Conservation (phyloP, 2,113 vertebrate species). For the Axis porcinus region DNA sequence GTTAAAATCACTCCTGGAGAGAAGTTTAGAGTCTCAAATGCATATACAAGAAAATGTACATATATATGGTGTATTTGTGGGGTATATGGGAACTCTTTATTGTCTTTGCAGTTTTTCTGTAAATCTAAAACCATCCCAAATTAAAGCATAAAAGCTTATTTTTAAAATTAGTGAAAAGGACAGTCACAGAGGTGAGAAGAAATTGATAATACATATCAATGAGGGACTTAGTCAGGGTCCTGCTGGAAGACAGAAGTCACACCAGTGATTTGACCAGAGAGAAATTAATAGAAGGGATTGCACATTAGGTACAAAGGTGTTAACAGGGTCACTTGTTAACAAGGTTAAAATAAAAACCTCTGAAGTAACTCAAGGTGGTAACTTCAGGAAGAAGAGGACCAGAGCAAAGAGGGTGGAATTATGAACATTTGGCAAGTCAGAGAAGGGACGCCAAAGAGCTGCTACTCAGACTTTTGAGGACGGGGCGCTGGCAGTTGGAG, state of each 20-base stretch:
- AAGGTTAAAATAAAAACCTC: not conserved
- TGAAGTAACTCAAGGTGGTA: not conserved
- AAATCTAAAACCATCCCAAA: not conserved
- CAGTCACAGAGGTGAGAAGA: not conserved
- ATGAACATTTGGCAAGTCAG: not conserved
- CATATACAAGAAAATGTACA: not conserved
- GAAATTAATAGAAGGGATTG: not conserved
- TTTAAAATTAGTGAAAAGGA: not conserved
- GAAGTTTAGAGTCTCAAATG: not conserved
- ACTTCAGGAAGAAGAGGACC: not conserved
- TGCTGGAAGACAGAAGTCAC: not conserved
- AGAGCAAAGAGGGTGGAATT: not conserved
- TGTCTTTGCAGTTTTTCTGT: not conserved
- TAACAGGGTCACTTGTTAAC: not conserved
- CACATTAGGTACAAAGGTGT: not conserved
- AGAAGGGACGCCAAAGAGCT: not conserved
- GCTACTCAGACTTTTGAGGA: not conserved
- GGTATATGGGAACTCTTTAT: not conserved
- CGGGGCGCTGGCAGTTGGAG: not conserved
- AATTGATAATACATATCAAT: too few species aligned
- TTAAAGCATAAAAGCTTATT: not conserved
- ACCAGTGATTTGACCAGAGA: not conserved
- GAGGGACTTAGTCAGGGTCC: not conserved
- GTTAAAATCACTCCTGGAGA: not conserved
- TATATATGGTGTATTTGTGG: not conserved